Conservation (phyloP, 2,113 vertebrate genomes). For the Esox niger region DNA sequence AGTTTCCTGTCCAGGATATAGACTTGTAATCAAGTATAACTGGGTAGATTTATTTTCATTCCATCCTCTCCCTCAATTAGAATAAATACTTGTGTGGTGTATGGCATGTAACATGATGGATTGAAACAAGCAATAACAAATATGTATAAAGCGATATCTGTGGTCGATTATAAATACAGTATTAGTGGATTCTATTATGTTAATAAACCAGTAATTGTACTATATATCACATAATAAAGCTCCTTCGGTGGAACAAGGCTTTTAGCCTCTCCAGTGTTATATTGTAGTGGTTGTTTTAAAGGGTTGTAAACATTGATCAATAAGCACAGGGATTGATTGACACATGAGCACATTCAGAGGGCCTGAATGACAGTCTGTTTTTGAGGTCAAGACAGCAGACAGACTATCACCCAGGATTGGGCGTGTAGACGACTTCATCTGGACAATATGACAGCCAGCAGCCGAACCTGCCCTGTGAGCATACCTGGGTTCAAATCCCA, state of each 20-base stretch:
- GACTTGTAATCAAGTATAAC: not conserved
- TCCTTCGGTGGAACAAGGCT: conserved; percentile 2
- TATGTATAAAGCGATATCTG: conserved; percentile 18
- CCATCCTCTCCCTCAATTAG: not conserved
- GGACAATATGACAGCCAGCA: not conserved
- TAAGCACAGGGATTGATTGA: conserved; percentile 70
- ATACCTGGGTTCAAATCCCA: too few species aligned
- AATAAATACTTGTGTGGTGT: not conserved
- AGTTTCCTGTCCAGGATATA: not conserved
- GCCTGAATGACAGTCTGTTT: not conserved
- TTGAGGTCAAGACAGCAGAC: too few species aligned
- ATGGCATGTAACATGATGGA: not conserved
- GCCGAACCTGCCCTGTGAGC: not conserved
- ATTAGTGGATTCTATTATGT: conserved; percentile 4
- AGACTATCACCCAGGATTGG: conserved; percentile 7
- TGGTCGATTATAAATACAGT: conserved; percentile 9
- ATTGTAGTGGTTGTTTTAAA: conserved; percentile 28
- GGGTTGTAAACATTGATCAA: conserved; percentile 76
- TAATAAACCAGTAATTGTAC: conserved; percentile 1
- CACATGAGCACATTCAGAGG: not conserved
- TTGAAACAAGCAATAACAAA: conserved; percentile 8
- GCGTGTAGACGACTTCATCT: not conserved
- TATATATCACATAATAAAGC: not conserved
- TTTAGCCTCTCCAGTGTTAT: conserved; percentile 11
- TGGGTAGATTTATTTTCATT: not conserved